Percentiles rank a stretch among this genome's conserved stretches.
These are phyloP conservation scores for Gallinago paraguaiae DNA, from an alignment of 2,113 vertebrate genomes.

Conservation along the genomic window DNA sequence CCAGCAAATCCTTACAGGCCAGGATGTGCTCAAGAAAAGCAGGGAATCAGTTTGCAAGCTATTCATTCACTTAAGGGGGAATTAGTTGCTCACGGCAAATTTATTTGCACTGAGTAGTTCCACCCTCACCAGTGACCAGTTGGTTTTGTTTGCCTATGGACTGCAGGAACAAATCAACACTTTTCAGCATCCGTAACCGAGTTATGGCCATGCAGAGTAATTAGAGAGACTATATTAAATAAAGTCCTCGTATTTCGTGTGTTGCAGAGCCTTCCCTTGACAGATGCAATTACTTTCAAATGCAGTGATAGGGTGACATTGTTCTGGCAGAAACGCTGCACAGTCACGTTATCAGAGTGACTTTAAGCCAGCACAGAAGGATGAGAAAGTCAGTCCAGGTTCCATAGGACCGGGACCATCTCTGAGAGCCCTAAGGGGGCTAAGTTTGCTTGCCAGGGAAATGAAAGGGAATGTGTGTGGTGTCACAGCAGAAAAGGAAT, in stretches of 20 bases:
- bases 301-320: neutral
- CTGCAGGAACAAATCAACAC: neutral
- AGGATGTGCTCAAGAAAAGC: neutral
- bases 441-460: neutral
- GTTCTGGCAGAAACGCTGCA: neutral
- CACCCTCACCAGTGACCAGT: rapidly evolving
- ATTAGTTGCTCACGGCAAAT: neutral
- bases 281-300: neutral
- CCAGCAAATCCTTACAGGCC: neutral
- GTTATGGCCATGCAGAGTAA: neutral
- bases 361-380: neutral
- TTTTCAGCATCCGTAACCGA: neutral
- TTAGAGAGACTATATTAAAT: neutral
- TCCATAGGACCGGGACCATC: neutral
- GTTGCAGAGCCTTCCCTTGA: neutral
- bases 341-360: neutral
- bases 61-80: neutral
- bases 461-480: neutral
- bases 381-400: neutral
- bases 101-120: neutral
- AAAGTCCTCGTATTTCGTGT: neutral
- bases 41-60: neutral
- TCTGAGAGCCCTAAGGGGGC: neutral
- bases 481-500: constrained; percentile 5
- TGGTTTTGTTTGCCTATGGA: neutral